A percentile compares a stretch with the other conserved stretches of the same genome.
Conservation (phyloP, 2,113 vertebrate species). For the Lepus americanus region DNA sequence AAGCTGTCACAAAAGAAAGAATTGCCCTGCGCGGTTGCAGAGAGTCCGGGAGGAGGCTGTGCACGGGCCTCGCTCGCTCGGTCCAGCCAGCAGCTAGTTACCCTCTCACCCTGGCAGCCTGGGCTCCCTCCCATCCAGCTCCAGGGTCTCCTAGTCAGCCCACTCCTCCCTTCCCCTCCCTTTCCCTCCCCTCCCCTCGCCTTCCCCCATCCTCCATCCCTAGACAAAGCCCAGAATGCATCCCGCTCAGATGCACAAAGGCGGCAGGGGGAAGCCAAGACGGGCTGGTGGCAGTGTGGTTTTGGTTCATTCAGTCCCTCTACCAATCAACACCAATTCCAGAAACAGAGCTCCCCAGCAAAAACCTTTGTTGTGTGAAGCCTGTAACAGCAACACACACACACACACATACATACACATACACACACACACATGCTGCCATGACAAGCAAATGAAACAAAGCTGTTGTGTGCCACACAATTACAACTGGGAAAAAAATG, state of each 20-base stretch:
- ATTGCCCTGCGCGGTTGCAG: neutral
- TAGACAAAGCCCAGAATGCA: neutral
- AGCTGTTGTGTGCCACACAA: neutral
- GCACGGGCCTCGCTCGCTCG: neutral
- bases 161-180: neutral
- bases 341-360: neutral
- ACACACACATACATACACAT: neutral
- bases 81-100: neutral
- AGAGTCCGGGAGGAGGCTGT: neutral
- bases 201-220: neutral
- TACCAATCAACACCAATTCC: neutral
- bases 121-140: neutral
- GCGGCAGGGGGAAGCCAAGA: neutral
- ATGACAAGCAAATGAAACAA: neutral
- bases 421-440: neutral
- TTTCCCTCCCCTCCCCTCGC: neutral
- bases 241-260: neutral
- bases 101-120: neutral
- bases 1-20: conserved; percentile 52
- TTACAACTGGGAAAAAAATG: neutral
- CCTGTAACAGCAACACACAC: neutral
- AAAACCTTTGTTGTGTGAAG: neutral
- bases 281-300: rapidly evolving
- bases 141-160: neutral
- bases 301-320: neutral